A percentile compares a stretch with the other conserved stretches of the same genome.
These are phyloP conservation scores for Tortrix viridana DNA, from an alignment of 2,888 invertebrate species.

Conservation along the genomic window DNA sequence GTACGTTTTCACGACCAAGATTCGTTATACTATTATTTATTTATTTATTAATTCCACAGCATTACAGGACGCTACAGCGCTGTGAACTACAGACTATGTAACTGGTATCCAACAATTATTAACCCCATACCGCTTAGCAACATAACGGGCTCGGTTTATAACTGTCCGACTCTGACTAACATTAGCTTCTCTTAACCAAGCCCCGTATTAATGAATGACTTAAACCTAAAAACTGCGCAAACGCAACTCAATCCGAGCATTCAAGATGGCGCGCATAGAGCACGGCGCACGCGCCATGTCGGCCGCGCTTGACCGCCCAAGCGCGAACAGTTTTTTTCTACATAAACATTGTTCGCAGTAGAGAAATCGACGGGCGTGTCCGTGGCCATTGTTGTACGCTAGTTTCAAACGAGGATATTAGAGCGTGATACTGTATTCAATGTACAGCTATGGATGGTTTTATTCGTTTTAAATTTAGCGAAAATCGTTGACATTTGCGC, in stretches of 20 bases:
- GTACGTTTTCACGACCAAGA: too few relatives aligned
- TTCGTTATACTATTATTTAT: too few relatives aligned
- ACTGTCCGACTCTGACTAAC: too few relatives aligned
- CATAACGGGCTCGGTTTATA: slow-evolving; percentile 3
- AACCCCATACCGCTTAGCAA: neutral
- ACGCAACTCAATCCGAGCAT: slow-evolving; percentile 78
- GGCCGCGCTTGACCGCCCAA: slow-evolving; percentile 70
- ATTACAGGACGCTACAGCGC: too few relatives aligned
- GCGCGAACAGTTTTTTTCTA: slow-evolving; percentile 76
- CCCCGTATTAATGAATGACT: slow-evolving; percentile 34
- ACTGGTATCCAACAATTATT: too few relatives aligned
- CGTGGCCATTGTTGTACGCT: slow-evolving; percentile 75
- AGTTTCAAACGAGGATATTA: slow-evolving; percentile 74
- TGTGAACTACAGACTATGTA: too few relatives aligned
- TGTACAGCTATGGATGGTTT: slow-evolving; percentile 53
- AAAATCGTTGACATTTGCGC: neutral
- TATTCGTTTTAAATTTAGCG: slow-evolving; percentile 14
- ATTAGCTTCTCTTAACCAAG: too few relatives aligned
- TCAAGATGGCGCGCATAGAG: slow-evolving; percentile 76
- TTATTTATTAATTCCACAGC: too few relatives aligned
- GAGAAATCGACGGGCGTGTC: slow-evolving; percentile 83
- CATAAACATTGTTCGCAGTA: slow-evolving; percentile 82
- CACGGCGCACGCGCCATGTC: slow-evolving; percentile 79
- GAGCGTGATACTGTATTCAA: slow-evolving; percentile 76
- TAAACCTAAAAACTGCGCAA: slow-evolving; percentile 50